Percentiles rank a stretch among this genome's conserved stretches.
phyloP scores from a whole-genome alignment of 2,888 invertebrate species.

The Encarsia formosa region DNA sequence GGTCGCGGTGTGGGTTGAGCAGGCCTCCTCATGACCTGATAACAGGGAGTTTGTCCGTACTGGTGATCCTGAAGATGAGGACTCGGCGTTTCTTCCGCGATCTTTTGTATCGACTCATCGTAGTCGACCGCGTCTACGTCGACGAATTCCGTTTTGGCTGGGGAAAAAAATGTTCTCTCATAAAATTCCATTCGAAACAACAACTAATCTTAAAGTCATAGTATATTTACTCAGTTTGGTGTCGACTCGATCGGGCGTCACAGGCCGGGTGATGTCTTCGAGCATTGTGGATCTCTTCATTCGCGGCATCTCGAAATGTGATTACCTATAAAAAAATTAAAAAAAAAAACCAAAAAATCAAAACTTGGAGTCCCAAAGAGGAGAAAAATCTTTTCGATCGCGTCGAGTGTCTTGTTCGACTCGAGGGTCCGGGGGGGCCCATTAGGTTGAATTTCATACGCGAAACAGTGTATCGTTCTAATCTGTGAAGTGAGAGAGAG shows the following conservation, averaged over 20 bases:
- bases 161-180: neutral
- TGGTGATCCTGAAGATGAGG: constrained; percentile 82
- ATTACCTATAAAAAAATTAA: too few species aligned
- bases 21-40: constrained; percentile 48
- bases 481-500: constrained; percentile 1
- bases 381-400: too few species aligned
- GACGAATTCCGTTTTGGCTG: constrained; percentile 47
- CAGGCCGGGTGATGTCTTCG: constrained; percentile 49
- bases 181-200: neutral
- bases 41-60: constrained; percentile 73
- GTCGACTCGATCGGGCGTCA: constrained; percentile 49
- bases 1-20: constrained; percentile 46
- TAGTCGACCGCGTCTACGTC: constrained; percentile 42
- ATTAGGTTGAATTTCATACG: too few species aligned
- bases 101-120: constrained; percentile 47
- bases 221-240: constrained; percentile 43
- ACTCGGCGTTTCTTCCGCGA: constrained; percentile 56
- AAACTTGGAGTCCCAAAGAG: too few species aligned
- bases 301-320: constrained; percentile 42
- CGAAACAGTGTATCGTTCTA: too few species aligned
- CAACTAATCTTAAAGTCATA: neutral
- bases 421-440: constrained; percentile 4
- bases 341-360: too few species aligned
- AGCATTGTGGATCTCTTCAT: constrained; percentile 49
- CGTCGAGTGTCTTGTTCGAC: too few species aligned